phyloP scores from a whole-genome alignment of 2,888 invertebrate species.

The Alcis repandata region DNA sequence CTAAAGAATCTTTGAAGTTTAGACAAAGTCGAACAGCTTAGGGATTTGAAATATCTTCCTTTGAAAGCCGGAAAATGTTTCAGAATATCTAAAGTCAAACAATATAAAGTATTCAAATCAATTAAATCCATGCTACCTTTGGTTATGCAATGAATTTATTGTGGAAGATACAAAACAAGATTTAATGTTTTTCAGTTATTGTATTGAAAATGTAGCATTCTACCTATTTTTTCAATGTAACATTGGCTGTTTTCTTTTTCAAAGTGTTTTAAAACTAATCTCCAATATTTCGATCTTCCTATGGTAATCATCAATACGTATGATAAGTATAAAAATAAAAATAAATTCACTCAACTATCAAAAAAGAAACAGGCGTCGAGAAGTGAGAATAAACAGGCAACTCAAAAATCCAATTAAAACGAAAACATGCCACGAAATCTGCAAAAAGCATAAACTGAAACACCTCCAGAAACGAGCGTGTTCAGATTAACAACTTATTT shows the following conservation, averaged over 20 bases:
- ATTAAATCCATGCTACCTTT: slow-evolving; percentile 1
- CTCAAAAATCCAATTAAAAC: background rate
- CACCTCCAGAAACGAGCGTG: slow-evolving; percentile 23
- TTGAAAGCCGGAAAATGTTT: slow-evolving; percentile 26
- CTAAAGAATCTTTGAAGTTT: slow-evolving; percentile 19
- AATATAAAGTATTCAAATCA: slow-evolving; percentile 29
- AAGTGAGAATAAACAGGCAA: too few species aligned
- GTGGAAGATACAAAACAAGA: background rate
- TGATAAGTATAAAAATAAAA: too few species aligned
- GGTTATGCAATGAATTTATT: background rate
- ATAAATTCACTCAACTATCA: too few species aligned
- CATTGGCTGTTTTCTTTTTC: too few species aligned
- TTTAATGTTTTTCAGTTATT: background rate
- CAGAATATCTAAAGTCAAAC: slow-evolving; percentile 25
- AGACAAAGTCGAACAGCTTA: slow-evolving; percentile 11
- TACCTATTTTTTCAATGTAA: too few species aligned
- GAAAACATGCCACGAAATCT: background rate
- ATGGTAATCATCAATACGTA: too few species aligned
- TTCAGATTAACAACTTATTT: slow-evolving; percentile 43
- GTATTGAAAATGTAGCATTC: too few species aligned
- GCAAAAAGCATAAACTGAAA: slow-evolving; percentile 9
- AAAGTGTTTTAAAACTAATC: too few species aligned
- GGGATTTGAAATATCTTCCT: slow-evolving; percentile 19
- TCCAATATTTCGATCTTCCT: too few species aligned
- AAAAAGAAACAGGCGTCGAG: too few species aligned